These are phyloP conservation scores for Pterophyllum scalare DNA, from an alignment of 2,113 vertebrate species.

Conservation along the genomic window DNA sequence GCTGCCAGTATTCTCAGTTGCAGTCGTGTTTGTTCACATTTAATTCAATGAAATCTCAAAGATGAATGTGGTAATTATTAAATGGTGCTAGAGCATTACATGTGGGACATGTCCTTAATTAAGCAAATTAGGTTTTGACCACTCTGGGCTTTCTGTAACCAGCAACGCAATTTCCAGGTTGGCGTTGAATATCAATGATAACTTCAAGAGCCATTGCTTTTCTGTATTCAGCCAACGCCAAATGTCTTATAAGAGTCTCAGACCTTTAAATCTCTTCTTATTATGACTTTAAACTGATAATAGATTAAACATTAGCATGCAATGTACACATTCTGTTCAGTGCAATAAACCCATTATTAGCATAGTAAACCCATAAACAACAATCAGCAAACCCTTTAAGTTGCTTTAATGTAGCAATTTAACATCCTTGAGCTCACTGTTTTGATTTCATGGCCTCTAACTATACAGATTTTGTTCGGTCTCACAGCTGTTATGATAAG, in stretches of 20 bases:
- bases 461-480: neutral
- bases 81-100: neutral
- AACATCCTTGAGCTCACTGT: neutral
- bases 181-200: neutral
- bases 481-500: neutral
- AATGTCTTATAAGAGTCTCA: neutral
- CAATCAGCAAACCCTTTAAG: neutral
- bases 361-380: neutral
- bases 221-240: neutral
- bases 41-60: slow-evolving; percentile 1
- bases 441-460: neutral
- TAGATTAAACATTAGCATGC: neutral
- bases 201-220: neutral
- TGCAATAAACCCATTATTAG: neutral
- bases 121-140: neutral
- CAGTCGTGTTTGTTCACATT: slow-evolving; percentile 3
- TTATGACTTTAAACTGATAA: neutral
- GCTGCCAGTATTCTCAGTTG: neutral
- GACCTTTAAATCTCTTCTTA: neutral
- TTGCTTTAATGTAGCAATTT: neutral
- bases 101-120: slow-evolving; percentile 5
- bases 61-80: slow-evolving; percentile 11
- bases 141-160: neutral
- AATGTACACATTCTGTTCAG: neutral
- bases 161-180: neutral